Base-by-base conservation (phyloP, 2,888 invertebrate species). In the Tetragonula carbonaria region DNA sequence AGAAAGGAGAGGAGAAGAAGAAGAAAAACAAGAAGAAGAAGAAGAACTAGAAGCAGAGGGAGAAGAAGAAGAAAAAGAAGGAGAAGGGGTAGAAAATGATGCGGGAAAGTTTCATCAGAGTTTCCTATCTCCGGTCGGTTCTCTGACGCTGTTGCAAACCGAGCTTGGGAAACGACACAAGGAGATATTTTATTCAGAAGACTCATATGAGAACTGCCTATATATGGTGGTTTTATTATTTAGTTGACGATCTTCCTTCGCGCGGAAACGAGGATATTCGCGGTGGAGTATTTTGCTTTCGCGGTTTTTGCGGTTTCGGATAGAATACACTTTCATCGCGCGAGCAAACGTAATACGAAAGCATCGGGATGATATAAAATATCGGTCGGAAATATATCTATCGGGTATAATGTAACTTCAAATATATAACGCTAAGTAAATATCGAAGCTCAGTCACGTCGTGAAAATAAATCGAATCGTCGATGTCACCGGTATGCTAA, bases 101-200 rank as follows among this genome's bases (percentile, higher is more conserved):
- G 67, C 62, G 81, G 66, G 75, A 72, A 88, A 90, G 79, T 88
- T 88, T 85, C 82, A 78, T 82, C 74, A 80, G 77, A 87, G 78
- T 82, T 72, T 67, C 75, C 62, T 66, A 74, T 74, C 59, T 65
- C 59, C 74, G 51, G 23, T 18, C 21, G 5, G 57, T 53, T 72
- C 62, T 51, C 59, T 50, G 68, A 57, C 33, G 66, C 45, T 75
- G 73, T 80, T 72, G 80, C 71, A 70, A 65, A 75, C 74, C 66
- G 74, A 63, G 78, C 74, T 79, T 82, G 89, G 74, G 86, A 89
- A 88, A 83, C 86, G 79, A 87, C 85, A 87, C 84, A 85, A 85
- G 83, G 76, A 82, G 86, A 92, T 92, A 92, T 89, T 90, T 92
- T 92, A 92, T 92, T 92, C 90, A 91, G 81, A 80, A 77, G 75